Evolutionary conservation across 2,888 invertebrate genomes (phyloP).

Genomic region (Barypeithes pellucidus): DNA sequence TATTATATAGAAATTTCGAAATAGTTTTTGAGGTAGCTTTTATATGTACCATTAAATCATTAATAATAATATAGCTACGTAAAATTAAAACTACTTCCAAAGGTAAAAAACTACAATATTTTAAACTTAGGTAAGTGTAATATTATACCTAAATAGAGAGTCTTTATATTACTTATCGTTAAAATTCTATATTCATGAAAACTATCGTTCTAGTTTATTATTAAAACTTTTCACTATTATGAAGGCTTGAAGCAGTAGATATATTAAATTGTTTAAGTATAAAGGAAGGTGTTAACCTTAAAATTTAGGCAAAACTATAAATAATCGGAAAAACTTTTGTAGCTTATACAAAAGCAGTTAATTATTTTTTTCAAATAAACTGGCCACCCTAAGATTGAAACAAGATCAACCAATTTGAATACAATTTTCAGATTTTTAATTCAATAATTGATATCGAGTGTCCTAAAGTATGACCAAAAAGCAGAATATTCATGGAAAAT

Average conservation of each 20-base stretch:
- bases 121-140: slow-evolving; percentile 1
- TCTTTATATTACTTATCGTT: slow-evolving; percentile 18
- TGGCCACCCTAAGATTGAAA: too few relatives aligned
- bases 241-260: slow-evolving; percentile 21
- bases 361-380: too few relatives aligned
- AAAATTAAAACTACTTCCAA: not conserved
- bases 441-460: too few relatives aligned
- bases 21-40: slow-evolving; percentile 4
- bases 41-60: not conserved
- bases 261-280: slow-evolving; percentile 14
- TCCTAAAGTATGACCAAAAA: too few relatives aligned
- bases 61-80: not conserved
- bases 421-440: too few relatives aligned
- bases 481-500: too few relatives aligned
- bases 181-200: slow-evolving; percentile 23
- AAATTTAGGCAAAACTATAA: not conserved
- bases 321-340: not conserved
- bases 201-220: slow-evolving; percentile 8
- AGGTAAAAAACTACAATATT: not conserved
- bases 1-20: not conserved
- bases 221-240: slow-evolving; percentile 20
- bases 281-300: not conserved
- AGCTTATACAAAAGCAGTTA: not conserved
- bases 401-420: too few relatives aligned
- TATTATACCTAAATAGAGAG: slow-evolving; percentile 21